phyloP scores from a whole-genome alignment of 2,113 vertebrate genomes.

The western clawed frog (Xenopus tropicalis) region DNA sequence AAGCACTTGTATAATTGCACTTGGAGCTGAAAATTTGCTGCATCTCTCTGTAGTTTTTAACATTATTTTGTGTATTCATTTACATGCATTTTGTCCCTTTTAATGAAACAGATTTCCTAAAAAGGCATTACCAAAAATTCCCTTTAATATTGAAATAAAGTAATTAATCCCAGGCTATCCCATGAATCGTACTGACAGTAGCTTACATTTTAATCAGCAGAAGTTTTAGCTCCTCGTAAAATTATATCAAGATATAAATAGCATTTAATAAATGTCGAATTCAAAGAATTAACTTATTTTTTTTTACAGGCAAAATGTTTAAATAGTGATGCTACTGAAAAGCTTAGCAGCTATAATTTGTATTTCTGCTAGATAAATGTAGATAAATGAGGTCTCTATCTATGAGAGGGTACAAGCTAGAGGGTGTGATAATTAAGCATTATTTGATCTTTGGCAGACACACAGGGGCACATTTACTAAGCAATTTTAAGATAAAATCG shows the following conservation, averaged over 20 bases:
- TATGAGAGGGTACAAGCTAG: no score
- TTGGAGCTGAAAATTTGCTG: slow-evolving; percentile 34
- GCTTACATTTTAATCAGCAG: slow-evolving; percentile 3
- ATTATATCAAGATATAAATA: neutral
- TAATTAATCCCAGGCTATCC: slow-evolving; percentile 5
- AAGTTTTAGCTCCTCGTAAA: neutral
- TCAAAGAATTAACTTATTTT: neutral
- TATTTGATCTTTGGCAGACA: no score
- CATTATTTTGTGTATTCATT: slow-evolving; percentile 19
- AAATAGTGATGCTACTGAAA: no score
- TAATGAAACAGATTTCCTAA: slow-evolving; percentile 24
- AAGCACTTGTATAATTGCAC: slow-evolving; percentile 48
- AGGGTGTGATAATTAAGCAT: no score
- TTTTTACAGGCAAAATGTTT: no score
- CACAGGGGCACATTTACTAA: no score
- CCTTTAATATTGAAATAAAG: neutral
- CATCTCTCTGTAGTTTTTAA: slow-evolving; percentile 7
- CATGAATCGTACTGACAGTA: neutral
- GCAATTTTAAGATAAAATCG: no score
- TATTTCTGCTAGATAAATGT: no score
- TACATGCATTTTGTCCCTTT: slow-evolving; percentile 6
- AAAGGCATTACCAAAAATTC: slow-evolving; percentile 6
- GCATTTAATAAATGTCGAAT: neutral
- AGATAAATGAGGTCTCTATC: no score
- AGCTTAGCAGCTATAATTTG: no score